Conservation (phyloP, 2,797 vertebrate genomes). For the Dicrostonyx torquatus region DNA sequence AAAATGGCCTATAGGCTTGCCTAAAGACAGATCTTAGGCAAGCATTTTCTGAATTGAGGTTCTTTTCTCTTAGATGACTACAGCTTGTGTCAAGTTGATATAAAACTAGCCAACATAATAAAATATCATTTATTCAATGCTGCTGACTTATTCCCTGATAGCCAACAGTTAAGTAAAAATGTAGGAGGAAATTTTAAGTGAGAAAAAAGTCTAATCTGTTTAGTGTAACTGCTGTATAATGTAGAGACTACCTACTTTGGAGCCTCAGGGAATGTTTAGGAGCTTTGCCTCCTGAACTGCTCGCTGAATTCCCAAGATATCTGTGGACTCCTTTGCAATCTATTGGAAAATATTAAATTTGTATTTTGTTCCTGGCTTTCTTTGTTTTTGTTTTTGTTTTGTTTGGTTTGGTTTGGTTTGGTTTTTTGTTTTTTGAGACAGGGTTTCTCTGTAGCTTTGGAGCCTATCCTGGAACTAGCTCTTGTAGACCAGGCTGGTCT, state of each 20-base stretch:
- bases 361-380: neutral
- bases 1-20: neutral
- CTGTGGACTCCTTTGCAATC: conserved; percentile 4
- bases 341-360: conserved; percentile 38
- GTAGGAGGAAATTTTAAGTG: neutral
- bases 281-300: neutral
- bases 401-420: too few relatives aligned
- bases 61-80: neutral
- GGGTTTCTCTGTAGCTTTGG: too few relatives aligned
- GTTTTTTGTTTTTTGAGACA: too few relatives aligned
- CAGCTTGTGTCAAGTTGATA: neutral
- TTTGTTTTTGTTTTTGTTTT: too few relatives aligned
- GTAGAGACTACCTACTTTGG: neutral
- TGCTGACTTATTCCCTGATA: neutral
- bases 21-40: neutral
- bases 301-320: neutral
- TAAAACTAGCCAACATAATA: neutral
- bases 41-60: neutral
- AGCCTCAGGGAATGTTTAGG: neutral
- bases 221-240: neutral
- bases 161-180: neutral
- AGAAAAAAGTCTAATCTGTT: neutral
- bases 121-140: neutral
- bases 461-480: too few relatives aligned
- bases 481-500: too few relatives aligned